phyloP scores from a whole-genome alignment of 2,113 vertebrate species.

The Actinemys pallida region DNA sequence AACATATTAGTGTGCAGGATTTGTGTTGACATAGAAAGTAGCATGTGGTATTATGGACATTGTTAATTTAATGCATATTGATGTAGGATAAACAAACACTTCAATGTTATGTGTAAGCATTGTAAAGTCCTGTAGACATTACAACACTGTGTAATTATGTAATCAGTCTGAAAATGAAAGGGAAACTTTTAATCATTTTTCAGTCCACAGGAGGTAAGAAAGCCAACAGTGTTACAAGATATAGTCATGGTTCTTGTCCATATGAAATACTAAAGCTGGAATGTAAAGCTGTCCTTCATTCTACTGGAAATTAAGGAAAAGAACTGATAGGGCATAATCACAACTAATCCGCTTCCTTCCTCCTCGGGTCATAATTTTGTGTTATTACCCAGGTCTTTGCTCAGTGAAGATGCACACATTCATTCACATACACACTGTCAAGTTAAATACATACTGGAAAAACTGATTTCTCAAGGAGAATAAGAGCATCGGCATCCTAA shows the following conservation, averaged over 20 bases:
- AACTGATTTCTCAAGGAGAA: not conserved
- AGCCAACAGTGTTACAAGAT: not conserved
- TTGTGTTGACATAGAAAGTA: not conserved
- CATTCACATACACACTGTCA: not conserved
- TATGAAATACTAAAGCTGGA: not conserved
- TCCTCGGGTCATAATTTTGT: not conserved
- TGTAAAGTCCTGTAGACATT: not conserved
- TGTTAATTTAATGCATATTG: constrained; percentile 9
- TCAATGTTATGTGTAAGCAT: not conserved
- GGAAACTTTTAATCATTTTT: not conserved
- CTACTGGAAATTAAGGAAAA: not conserved
- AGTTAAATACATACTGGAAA: too few species aligned
- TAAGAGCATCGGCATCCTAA: not conserved
- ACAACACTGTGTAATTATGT: not conserved
- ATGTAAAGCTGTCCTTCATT: not conserved
- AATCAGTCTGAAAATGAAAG: not conserved
- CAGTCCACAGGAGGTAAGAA: not conserved
- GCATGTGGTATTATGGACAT: not conserved
- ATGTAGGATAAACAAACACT: not conserved
- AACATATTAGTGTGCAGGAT: not conserved
- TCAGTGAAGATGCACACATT: not conserved
- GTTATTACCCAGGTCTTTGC: not conserved
- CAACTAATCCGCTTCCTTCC: not conserved
- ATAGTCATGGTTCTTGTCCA: not conserved
- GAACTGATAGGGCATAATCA: not conserved